phyloP scores from a whole-genome alignment of 2,888 invertebrate species.

The Stenoptilia bipunctidactyla region DNA sequence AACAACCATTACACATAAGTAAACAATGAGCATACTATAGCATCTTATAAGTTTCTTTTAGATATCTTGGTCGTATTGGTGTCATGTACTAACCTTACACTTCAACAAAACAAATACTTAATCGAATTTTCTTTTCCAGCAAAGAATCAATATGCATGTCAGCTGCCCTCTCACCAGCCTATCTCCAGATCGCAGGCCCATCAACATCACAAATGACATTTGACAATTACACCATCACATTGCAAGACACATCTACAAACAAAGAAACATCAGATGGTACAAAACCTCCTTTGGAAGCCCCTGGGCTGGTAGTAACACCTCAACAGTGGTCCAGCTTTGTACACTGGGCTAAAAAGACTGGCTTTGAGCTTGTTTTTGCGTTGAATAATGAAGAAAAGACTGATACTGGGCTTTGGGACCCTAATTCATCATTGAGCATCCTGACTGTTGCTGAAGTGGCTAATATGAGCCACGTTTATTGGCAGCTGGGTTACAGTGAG shows the following conservation, averaged over 20 bases:
- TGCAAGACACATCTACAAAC: too few species aligned
- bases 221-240: constrained; percentile 36
- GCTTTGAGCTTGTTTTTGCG: constrained; percentile 77
- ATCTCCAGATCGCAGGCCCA: constrained; percentile 80
- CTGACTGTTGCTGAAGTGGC: constrained; percentile 77
- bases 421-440: constrained; percentile 74
- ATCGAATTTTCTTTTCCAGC: constrained; percentile 23
- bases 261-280: too few species aligned
- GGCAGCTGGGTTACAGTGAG: constrained; percentile 82
- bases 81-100: too few species aligned
- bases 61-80: not conserved
- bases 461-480: constrained; percentile 74
- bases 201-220: constrained; percentile 64
- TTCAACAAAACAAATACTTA: too few species aligned
- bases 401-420: constrained; percentile 74
- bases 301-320: constrained; percentile 25
- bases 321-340: constrained; percentile 45
- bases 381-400: constrained; percentile 71
- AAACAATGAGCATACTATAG: too few species aligned
- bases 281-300: constrained; percentile 4
- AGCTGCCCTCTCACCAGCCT: constrained; percentile 77
- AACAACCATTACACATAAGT: too few species aligned
- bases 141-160: constrained; percentile 76
- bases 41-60: not conserved
- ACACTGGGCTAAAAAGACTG: constrained; percentile 65